Conservation (phyloP, 2,797 vertebrate species). For the Poecilia wingei region DNA sequence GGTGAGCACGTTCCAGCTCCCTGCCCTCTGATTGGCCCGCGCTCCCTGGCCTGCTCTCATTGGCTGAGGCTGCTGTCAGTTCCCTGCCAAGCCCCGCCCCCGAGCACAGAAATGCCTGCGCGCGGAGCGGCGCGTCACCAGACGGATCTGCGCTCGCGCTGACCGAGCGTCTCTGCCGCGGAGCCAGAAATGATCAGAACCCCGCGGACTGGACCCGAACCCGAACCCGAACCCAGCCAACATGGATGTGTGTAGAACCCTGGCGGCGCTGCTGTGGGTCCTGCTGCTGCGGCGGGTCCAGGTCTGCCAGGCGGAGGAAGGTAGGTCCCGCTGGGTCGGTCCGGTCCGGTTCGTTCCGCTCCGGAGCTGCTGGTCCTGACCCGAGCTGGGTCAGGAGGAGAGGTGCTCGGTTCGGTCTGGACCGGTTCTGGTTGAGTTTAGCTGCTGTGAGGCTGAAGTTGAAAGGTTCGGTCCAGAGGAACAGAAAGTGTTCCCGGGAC, state of each 20-base stretch:
- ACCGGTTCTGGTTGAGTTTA: not conserved
- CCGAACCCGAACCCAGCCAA: slow-evolving; percentile 51
- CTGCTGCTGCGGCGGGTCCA: slow-evolving; percentile 69
- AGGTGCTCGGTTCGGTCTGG: not conserved
- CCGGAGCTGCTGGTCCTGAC: not conserved
- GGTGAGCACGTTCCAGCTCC: slow-evolving; percentile 43
- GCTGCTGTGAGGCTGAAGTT: not conserved
- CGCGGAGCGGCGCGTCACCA: slow-evolving; percentile 47
- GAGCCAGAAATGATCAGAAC: slow-evolving; percentile 81
- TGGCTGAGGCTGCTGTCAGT: slow-evolving; percentile 68
- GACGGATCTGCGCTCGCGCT: slow-evolving; percentile 52
- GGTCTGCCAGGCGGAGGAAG: slow-evolving; percentile 76
- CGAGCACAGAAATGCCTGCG: slow-evolving; percentile 74
- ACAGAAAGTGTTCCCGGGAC: not conserved
- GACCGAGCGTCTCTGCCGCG: slow-evolving; percentile 62
- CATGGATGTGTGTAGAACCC: slow-evolving; percentile 80
- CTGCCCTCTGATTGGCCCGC: slow-evolving; percentile 63
- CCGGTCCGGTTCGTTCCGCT: not conserved
- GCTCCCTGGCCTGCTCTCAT: slow-evolving; percentile 46
- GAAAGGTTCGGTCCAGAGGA: not conserved
- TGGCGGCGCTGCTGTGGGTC: slow-evolving; percentile 79
- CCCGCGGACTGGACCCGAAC: slow-evolving; percentile 65
- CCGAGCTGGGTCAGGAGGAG: not conserved
- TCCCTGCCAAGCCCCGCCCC: slow-evolving; percentile 64
- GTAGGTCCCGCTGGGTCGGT: slow-evolving; percentile 51